Conservation (phyloP, 2,888 invertebrate species). For the Sinohyriopsis cumingii region DNA sequence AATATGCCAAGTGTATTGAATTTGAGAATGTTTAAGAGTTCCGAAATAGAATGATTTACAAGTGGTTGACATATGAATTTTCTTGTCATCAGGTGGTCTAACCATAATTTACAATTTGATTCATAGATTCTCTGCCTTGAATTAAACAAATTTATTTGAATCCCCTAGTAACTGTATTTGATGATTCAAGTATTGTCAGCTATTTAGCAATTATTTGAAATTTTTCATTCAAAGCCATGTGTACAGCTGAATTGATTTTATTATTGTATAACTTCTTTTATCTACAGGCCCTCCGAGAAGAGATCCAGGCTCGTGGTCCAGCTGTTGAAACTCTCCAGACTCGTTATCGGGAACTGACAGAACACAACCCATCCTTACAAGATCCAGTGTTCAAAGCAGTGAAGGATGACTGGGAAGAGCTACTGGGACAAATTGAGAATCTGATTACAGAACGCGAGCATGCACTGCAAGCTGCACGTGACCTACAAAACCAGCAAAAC, state of each 20-base stretch:
- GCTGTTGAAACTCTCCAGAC: conserved; percentile 75
- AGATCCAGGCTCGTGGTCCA: conserved; percentile 84
- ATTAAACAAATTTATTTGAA: no score
- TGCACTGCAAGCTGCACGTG: conserved; percentile 46
- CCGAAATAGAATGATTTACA: not conserved
- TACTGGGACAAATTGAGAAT: conserved; percentile 60
- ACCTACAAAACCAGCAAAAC: conserved; percentile 56
- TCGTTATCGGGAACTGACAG: conserved; percentile 55
- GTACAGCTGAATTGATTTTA: not conserved
- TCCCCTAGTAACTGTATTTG: no score
- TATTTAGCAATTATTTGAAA: no score
- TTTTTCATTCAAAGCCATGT: not conserved
- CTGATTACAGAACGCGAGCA: conserved; percentile 55
- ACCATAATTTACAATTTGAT: no score
- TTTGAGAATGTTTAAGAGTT: no score
- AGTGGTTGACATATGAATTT: not conserved
- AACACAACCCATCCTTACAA: conserved; percentile 58
- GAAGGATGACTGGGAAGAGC: conserved; percentile 60
- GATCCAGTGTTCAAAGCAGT: conserved; percentile 64
- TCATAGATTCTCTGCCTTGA: no score
- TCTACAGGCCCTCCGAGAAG: conserved; percentile 84
- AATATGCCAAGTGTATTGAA: not conserved
- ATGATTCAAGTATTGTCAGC: no score
- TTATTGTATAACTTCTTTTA: no score
- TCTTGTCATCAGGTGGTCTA: not conserved